Evolutionary conservation across 2,888 invertebrate species (phyloP).

Genomic region (Strigamia transsilvanica): DNA sequence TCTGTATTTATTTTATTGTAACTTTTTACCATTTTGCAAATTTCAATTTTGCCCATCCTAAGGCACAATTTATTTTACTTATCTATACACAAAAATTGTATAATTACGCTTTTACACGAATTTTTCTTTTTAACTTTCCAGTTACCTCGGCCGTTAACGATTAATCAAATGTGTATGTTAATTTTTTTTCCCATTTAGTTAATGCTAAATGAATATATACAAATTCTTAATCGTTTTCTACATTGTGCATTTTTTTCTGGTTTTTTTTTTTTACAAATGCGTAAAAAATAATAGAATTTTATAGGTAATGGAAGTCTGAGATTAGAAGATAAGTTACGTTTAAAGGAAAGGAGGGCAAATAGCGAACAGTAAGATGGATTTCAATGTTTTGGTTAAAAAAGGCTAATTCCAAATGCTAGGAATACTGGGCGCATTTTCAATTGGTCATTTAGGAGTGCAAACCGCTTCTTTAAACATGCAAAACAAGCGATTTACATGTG

Average conservation of each 20-base stretch:
- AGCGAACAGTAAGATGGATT: slow-evolving; percentile 1
- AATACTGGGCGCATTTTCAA: neutral
- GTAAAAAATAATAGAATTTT: neutral
- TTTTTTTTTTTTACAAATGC: slow-evolving; percentile 6
- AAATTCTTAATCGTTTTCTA: slow-evolving; percentile 29
- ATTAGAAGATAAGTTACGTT: slow-evolving; percentile 30
- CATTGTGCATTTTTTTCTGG: neutral
- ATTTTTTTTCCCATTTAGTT: slow-evolving; percentile 10
- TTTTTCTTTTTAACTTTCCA: slow-evolving; percentile 12
- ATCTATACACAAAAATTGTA: slow-evolving; percentile 37
- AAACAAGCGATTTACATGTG: no score
- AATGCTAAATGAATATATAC: slow-evolving; percentile 26
- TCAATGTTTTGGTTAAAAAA: neutral
- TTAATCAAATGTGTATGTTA: slow-evolving; percentile 36
- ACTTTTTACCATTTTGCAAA: slow-evolving; percentile 19
- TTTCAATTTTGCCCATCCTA: slow-evolving; percentile 4
- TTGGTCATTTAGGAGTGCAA: no score
- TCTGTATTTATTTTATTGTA: slow-evolving; percentile 31
- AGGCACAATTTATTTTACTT: slow-evolving; percentile 37
- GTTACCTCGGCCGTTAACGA: neutral
- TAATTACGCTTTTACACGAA: slow-evolving; percentile 28
- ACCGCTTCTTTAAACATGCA: no score
- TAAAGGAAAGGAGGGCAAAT: slow-evolving; percentile 1
- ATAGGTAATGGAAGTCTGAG: slow-evolving; percentile 30
- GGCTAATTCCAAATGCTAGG: neutral